These are phyloP conservation scores for Neopelma chrysocephalum DNA, from an alignment of 2,797 vertebrate species.

Conservation along the genomic window DNA sequence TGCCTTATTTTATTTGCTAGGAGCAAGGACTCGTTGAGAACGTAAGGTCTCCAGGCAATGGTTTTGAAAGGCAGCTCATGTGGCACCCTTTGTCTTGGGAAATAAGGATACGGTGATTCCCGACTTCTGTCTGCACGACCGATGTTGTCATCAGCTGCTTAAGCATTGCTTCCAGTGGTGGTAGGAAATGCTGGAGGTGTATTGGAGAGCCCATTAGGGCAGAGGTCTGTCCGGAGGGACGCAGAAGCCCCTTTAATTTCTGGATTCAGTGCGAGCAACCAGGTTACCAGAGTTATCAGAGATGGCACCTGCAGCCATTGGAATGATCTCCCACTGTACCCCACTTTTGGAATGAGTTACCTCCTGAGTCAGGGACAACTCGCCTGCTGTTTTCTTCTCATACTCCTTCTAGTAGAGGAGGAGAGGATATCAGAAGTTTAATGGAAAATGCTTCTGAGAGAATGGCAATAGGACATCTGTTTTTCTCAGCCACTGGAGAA, in stretches of 20 bases:
- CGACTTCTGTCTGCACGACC: accelerated
- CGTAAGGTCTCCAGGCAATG: accelerated
- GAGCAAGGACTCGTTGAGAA: neutral
- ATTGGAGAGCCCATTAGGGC: neutral
- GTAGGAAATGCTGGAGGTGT: neutral
- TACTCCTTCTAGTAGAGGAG: neutral
- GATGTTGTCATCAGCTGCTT: accelerated
- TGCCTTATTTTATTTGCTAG: neutral
- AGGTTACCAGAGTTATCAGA: accelerated
- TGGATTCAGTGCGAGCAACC: neutral
- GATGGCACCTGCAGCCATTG: neutral
- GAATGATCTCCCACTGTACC: neutral
- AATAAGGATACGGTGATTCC: neutral
- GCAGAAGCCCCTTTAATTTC: neutral
- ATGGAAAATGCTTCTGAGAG: neutral
- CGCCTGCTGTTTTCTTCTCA: neutral
- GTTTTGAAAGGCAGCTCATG: neutral
- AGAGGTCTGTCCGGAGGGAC: neutral
- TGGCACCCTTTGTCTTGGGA: neutral
- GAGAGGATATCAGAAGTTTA: neutral
- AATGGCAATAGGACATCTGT: neutral
- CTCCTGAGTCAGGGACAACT: neutral
- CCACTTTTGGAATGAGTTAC: accelerated
- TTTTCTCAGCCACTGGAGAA: neutral
- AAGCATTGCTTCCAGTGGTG: neutral